A percentile compares a stretch with the other conserved stretches of the same genome.
Evolutionary conservation across 1,140 invertebrate species (phyloP).

Genomic region (Ladona fulva): DNA sequence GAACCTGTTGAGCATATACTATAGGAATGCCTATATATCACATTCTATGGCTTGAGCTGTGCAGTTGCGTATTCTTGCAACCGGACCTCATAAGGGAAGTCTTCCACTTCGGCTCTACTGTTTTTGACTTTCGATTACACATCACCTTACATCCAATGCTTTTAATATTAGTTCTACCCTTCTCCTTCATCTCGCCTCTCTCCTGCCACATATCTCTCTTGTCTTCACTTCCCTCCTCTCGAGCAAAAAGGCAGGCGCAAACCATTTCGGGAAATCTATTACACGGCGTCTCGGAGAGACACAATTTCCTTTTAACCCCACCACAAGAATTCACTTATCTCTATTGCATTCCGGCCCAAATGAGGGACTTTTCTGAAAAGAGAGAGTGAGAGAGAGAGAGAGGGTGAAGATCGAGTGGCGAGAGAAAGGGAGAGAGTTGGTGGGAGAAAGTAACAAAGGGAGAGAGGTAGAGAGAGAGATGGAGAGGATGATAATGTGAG

Average conservation of each 20-base stretch:
- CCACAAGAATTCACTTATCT: constrained; percentile 6
- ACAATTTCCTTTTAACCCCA: constrained; percentile 6
- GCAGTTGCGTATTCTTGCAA: too few species aligned
- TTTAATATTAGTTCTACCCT: too few species aligned
- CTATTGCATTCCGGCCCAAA: not conserved
- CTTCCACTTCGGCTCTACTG: too few species aligned
- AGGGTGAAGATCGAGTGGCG: not conserved
- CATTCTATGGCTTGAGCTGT: too few species aligned
- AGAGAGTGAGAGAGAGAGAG: not conserved
- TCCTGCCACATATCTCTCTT: too few species aligned
- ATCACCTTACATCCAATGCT: too few species aligned
- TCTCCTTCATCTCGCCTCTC: too few species aligned
- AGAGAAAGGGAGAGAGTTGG: not conserved
- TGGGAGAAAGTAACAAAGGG: not conserved
- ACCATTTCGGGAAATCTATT: constrained; percentile 9
- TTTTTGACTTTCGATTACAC: too few species aligned
- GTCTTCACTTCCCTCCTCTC: too few species aligned
- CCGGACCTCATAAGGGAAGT: too few species aligned
- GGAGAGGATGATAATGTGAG: not conserved
- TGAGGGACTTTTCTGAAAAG: not conserved
- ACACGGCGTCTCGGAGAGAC: not conserved
- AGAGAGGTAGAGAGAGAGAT: not conserved
- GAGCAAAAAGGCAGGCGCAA: not conserved
- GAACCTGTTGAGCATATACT: too few species aligned
- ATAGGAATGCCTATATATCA: too few species aligned